Base-by-base conservation (phyloP, 2,888 invertebrate genomes). In the Drosophila demipolita region DNA sequence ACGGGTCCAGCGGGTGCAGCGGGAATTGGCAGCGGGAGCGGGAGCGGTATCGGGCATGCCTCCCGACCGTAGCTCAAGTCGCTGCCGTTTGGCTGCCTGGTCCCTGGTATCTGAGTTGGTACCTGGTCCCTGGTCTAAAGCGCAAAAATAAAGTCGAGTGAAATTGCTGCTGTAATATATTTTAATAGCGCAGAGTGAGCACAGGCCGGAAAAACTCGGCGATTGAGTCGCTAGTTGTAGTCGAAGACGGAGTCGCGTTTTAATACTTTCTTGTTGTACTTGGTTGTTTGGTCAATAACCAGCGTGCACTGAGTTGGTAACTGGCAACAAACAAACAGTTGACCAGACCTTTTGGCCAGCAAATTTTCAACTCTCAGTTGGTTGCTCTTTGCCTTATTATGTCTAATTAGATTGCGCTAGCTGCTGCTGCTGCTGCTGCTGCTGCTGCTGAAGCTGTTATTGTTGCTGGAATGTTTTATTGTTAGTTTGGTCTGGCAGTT, bases 121-220 rank as follows among this genome's bases (percentile, higher is more conserved):
- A 29, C 52, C 26, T 35, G 50, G 23, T 48, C 38, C 53, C 52
- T 36, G 32, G 49, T 53, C 57, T 73, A 69, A 81, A 83, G 84
- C 89, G 89, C 87, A 84, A 84, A 89, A 84, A 84, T 84, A 84
- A 84, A 89, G 87, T 87, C 84, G 80, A 71, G 68, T 82, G 84
- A 84, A 84, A 87, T 89, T 89, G 89, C 87, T 89, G 84, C 79
- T 84, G 84, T 89, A 84, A 89, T 89, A 89, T 89, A 84, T 84
- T 89, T 89, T 89, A 84, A 84, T 87, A 82, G 89, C 83, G 67
- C 70, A 58, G 74, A 50, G 45, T 45, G 45, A 45, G 45, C 45
- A 15, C 4, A 23, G 45, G 62, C 79, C 74, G 78, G 80, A 66
- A 78, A 80, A 78, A 66, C 76, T 75, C 54, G 20, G 48, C 63